Base-by-base conservation (phyloP, 2,888 invertebrate genomes). In the Oligia latruncula region DNA sequence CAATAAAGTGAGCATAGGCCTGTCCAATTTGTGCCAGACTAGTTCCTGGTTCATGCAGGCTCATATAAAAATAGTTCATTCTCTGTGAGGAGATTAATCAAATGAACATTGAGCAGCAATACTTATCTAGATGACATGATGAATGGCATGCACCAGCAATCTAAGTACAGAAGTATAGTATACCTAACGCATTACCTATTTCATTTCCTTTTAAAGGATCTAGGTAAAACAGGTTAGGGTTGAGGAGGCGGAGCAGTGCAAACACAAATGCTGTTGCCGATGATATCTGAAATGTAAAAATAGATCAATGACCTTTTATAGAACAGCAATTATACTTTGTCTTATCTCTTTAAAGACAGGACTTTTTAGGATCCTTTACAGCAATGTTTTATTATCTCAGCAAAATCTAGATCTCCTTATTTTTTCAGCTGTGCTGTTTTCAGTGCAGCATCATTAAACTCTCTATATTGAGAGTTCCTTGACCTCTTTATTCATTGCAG, bases 221-320 rank as follows among this genome's bases (percentile, higher is more conserved):
- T 82, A 93, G 84, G 89, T 96, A 96, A 88, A 93, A 97, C 52
- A 95, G 85, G 46, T 95, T 92, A 2, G 95, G 95, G 74, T 95
- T 93, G 70, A 95, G 84, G 17, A 96, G 88, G 17, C 96, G 94
- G 13, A 95, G 89, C 40, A 95, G 83, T 23, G 94, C 92, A 88
- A 96, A 89, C 80, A 94, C 93, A 88, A 96, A 95, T 52, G 96
- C 96, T 77, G 96, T 96, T 2, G 93, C 93, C n/a, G 96, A 92
- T 46, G 96, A 96, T 67, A 96, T 92, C 96, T 96, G 92, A 65
- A 93, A 93, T 46, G 46, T 46, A 76, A 64, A 67, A 29, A 55
- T 15, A 35, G 0, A 49, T 80, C 0, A 65, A 17, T 40, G 29
- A 52, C 46, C 9, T 46, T 46, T n/a, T 60, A 29, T 40, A 15